These are phyloP conservation scores for Caenorhabditis doughertyi DNA, from an alignment of 2,888 invertebrate genomes.

Conservation along the genomic window DNA sequence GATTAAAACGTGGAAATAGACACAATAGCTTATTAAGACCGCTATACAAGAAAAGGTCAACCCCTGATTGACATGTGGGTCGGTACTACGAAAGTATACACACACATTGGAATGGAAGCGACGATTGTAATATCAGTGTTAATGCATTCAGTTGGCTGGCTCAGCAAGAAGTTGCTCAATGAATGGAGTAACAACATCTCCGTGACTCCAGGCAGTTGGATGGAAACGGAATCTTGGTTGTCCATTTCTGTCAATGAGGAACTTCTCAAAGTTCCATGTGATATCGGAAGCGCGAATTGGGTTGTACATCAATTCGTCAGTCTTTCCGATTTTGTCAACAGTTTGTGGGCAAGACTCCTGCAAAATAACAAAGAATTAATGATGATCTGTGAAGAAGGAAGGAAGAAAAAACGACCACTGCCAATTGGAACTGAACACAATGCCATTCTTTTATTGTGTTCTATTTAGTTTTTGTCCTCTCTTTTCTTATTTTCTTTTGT, in stretches of 20 bases:
- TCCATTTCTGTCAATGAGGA: conserved; percentile 82
- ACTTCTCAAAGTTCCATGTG: conserved; percentile 83
- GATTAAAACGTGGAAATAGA: conserved; percentile 49
- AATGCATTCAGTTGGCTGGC: conserved; percentile 53
- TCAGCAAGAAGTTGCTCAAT: conserved; percentile 77
- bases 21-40: conserved; percentile 52
- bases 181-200: conserved; percentile 79
- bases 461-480: conserved; percentile 22
- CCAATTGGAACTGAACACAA: conserved; percentile 53
- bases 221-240: conserved; percentile 82
- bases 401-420: conserved; percentile 23
- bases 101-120: conserved; percentile 53
- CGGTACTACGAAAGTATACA: conserved; percentile 60
- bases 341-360: conserved; percentile 83
- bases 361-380: conserved; percentile 46
- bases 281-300: conserved; percentile 80
- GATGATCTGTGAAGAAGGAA: not conserved
- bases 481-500: conserved; percentile 22
- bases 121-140: not conserved
- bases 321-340: conserved; percentile 80
- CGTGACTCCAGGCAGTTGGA: conserved; percentile 82
- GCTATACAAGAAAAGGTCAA: conserved; percentile 58
- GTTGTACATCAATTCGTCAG: conserved; percentile 82
- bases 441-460: conserved; percentile 46
- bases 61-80: conserved; percentile 59